These are phyloP conservation scores for Drosophila gunungcola DNA, from an alignment of 1,140 invertebrate genomes.

Conservation along the genomic window DNA sequence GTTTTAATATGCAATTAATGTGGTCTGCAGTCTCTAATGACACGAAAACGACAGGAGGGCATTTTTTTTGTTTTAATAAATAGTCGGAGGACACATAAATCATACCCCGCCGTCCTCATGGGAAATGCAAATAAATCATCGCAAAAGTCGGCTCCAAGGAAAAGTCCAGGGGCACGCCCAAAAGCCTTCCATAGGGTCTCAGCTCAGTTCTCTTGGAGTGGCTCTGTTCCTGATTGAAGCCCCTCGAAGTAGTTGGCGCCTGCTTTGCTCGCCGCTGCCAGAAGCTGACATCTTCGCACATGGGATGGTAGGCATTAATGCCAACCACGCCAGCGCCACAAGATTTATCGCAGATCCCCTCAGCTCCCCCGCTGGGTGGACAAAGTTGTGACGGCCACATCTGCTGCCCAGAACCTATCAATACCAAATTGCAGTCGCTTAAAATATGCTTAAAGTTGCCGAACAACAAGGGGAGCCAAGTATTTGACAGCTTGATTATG, in stretches of 20 bases:
- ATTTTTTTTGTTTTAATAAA: conserved; percentile 67
- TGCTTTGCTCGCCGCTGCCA: not conserved
- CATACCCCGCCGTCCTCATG: conserved; percentile 44
- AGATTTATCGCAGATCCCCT: conserved; percentile 19
- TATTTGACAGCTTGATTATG: conserved; percentile 64
- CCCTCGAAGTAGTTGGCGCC: conserved; percentile 22
- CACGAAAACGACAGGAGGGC: conserved; percentile 11
- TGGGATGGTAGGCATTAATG: conserved; percentile 9
- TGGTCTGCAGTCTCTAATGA: conserved; percentile 53
- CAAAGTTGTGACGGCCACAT: conserved; percentile 51
- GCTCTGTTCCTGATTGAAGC: conserved; percentile 45
- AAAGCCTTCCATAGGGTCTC: conserved; percentile 11
- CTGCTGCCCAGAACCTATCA: conserved; percentile 65
- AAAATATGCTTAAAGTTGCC: conserved; percentile 62
- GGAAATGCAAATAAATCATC: conserved; percentile 65
- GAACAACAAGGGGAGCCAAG: not conserved
- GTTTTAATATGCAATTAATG: conserved; percentile 75
- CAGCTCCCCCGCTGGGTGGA: not conserved
- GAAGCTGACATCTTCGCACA: conserved; percentile 36
- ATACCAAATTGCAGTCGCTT: conserved; percentile 75
- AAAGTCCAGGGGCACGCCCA: conserved; percentile 19
- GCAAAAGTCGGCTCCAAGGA: conserved; percentile 11
- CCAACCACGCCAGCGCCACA: conserved; percentile 3
- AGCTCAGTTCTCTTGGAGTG: not conserved
- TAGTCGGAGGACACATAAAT: conserved; percentile 57